Conservation (phyloP, 2,888 invertebrate species). For the Cosmorhoe ocellata region DNA sequence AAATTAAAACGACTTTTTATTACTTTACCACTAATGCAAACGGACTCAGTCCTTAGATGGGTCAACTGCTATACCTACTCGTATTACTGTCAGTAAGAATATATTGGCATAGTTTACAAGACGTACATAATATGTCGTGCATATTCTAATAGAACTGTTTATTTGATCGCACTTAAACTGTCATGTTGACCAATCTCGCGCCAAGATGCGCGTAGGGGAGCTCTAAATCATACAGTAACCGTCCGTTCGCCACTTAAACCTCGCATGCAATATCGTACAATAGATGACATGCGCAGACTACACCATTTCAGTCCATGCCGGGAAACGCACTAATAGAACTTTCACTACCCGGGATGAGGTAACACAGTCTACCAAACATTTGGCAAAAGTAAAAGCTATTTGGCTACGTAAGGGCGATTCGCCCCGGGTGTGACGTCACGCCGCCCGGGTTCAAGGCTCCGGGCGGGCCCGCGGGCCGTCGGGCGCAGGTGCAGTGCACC, state of each 20-base stretch:
- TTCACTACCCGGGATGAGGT: slow-evolving; percentile 7
- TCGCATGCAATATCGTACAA: slow-evolving; percentile 10
- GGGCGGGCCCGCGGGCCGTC: slow-evolving; percentile 1
- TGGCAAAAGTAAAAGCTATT: slow-evolving; percentile 2
- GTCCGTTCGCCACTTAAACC: slow-evolving; percentile 17
- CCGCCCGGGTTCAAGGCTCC: slow-evolving; percentile 13
- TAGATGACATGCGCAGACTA: not conserved
- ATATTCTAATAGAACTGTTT: too few relatives aligned
- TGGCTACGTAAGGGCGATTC: slow-evolving; percentile 3
- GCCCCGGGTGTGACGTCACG: slow-evolving; percentile 16
- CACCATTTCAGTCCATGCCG: slow-evolving; percentile 4
- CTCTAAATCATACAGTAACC: slow-evolving; percentile 4
- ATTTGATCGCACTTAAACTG: too few relatives aligned
- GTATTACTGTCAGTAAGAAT: too few relatives aligned
- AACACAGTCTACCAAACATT: not conserved
- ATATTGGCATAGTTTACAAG: too few relatives aligned
- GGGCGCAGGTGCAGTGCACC: slow-evolving; percentile 3
- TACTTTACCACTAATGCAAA: too few relatives aligned
- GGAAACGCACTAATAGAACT: not conserved
- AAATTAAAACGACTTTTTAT: too few relatives aligned
- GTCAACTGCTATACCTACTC: too few relatives aligned
- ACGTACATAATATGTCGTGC: too few relatives aligned
- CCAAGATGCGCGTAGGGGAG: too few relatives aligned
- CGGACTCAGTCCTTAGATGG: too few relatives aligned
- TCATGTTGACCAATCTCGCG: too few relatives aligned